Evolutionary conservation across 2,888 invertebrate species (phyloP).

Genomic region (Charanyca ferruginea): DNA sequence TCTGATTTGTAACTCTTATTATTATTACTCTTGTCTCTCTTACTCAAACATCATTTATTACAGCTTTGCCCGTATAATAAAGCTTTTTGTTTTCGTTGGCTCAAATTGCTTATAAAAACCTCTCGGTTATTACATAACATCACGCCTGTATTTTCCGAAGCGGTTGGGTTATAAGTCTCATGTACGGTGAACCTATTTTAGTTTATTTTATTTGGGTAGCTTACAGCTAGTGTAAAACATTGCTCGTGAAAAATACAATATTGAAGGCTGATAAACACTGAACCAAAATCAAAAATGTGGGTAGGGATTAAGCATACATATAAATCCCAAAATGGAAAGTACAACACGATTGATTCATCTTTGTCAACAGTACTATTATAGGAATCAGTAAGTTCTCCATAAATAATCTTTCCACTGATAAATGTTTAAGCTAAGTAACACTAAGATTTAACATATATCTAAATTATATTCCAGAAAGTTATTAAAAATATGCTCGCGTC

Average conservation of each 20-base stretch:
- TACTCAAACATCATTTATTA: conserved; percentile 1
- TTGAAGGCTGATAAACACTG: background rate
- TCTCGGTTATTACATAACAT: background rate
- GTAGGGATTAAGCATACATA: too few relatives aligned
- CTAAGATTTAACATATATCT: too few relatives aligned
- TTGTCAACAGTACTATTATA: too few relatives aligned
- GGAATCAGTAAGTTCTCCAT: too few relatives aligned
- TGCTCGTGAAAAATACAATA: background rate
- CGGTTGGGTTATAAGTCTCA: too few relatives aligned
- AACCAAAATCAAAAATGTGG: background rate
- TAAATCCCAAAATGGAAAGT: too few relatives aligned
- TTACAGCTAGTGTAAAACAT: background rate
- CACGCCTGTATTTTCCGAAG: background rate
- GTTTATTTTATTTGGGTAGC: background rate
- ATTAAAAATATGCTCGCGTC: too few relatives aligned
- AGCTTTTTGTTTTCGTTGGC: conserved; percentile 13
- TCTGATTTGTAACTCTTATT: background rate
- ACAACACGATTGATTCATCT: too few relatives aligned
- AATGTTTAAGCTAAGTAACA: too few relatives aligned
- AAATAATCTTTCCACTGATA: too few relatives aligned
- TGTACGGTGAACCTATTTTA: background rate
- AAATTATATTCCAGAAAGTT: too few relatives aligned
- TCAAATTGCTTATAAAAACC: conserved; percentile 30
- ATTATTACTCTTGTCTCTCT: too few relatives aligned
- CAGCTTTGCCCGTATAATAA: conserved; percentile 12